Conservation (phyloP, 2,113 vertebrate species). For the Herpetotheres cachinnans region DNA sequence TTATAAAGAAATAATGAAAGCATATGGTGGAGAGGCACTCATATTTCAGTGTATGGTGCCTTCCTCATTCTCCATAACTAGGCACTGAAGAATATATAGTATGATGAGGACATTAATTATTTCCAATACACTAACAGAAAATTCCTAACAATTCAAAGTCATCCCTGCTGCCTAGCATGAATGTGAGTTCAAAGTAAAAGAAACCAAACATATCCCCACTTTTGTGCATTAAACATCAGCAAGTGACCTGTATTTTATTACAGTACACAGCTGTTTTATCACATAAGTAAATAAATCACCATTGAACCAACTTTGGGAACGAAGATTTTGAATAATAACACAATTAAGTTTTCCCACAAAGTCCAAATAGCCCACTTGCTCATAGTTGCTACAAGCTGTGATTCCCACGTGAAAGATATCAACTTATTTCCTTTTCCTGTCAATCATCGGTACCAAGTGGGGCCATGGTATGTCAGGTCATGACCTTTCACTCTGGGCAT, state of each 20-base stretch:
- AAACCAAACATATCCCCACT: constrained; percentile 38
- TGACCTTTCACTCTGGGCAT: constrained; percentile 84
- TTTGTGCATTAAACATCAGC: constrained; percentile 32
- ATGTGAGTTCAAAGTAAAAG: constrained; percentile 30
- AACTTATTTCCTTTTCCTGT: constrained; percentile 86
- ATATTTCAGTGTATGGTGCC: constrained; percentile 42
- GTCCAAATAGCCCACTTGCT: constrained; percentile 79
- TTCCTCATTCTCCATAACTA: constrained; percentile 43
- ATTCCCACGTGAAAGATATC: constrained; percentile 96
- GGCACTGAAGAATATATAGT: constrained; percentile 19
- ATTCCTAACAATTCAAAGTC: constrained; percentile 46
- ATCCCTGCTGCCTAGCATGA: constrained; percentile 10
- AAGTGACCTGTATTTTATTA: constrained; percentile 60
- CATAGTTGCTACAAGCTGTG: constrained; percentile 87
- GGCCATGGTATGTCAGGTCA: constrained; percentile 84
- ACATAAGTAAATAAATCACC: constrained; percentile 74
- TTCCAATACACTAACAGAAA: constrained; percentile 29
- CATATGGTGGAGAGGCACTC: constrained; percentile 56
- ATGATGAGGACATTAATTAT: constrained; percentile 51
- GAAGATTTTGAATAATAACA: constrained; percentile 77
- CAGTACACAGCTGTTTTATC: constrained; percentile 68
- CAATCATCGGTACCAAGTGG: constrained; percentile 85
- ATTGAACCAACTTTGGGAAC: constrained; percentile 83
- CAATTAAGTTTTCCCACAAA: constrained; percentile 91
- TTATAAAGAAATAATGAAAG: constrained; percentile 71